Conservation (phyloP, 2,797 vertebrate genomes). For the Anguilla anguilla region DNA sequence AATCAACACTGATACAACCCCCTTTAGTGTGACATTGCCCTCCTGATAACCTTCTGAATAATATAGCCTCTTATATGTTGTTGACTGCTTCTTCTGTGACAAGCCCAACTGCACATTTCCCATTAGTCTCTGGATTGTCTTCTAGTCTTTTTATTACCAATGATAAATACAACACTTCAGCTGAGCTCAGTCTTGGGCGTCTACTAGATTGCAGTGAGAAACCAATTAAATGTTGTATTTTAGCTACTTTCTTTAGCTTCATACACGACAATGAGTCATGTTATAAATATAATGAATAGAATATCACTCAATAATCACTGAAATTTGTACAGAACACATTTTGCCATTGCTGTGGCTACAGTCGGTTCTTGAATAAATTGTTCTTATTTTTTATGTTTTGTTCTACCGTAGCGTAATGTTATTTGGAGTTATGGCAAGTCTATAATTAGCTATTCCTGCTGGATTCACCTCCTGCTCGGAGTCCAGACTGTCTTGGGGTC, state of each 20-base stretch:
- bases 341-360: background rate
- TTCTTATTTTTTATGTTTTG: background rate
- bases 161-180: background rate
- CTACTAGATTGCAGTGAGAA: background rate
- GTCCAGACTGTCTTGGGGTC: too few relatives aligned
- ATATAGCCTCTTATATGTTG: constrained; percentile 35
- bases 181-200: background rate
- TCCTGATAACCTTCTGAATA: constrained; percentile 46
- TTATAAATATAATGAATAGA: background rate
- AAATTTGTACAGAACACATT: background rate
- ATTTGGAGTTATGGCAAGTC: constrained; percentile 45
- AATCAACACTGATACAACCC: constrained; percentile 65
- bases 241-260: background rate
- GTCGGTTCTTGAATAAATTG: background rate
- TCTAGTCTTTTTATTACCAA: background rate
- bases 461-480: constrained; percentile 17
- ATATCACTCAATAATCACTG: background rate
- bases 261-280: background rate
- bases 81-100: background rate
- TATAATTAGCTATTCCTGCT: background rate
- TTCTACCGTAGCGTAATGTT: background rate
- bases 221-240: background rate
- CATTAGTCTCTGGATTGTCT: background rate
- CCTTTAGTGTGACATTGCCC: constrained; percentile 50
- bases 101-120: background rate